These are phyloP conservation scores for Uloborus plumipes DNA, from an alignment of 2,888 invertebrate genomes.

Conservation along the genomic window DNA sequence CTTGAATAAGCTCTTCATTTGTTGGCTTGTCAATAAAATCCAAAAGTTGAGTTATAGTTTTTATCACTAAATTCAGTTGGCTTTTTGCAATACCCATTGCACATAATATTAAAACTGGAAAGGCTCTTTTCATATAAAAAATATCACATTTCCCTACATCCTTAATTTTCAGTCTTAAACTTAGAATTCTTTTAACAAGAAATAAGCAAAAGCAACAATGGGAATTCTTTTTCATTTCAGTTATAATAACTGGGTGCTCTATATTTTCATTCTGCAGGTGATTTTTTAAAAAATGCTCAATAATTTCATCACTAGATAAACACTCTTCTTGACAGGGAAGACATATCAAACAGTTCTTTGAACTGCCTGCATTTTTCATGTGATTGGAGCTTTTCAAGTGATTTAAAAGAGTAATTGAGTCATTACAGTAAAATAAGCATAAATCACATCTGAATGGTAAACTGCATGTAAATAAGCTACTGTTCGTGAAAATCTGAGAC, in stretches of 20 bases:
- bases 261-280: conserved; percentile 66
- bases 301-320: conserved; percentile 67
- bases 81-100: no score
- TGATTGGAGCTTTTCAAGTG: conserved; percentile 69
- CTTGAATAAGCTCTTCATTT: no score
- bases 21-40: no score
- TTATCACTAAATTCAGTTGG: no score
- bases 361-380: conserved; percentile 66
- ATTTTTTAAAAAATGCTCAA: conserved; percentile 67
- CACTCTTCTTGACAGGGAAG: conserved; percentile 68
- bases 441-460: conserved; percentile 88
- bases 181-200: conserved; percentile 25
- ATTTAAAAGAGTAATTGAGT: conserved; percentile 77
- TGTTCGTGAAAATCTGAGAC: conserved; percentile 81
- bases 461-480: conserved; percentile 82
- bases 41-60: no score
- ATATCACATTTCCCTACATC: no score
- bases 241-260: conserved; percentile 49
- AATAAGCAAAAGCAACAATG: conserved; percentile 53
- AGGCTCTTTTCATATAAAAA: no score
- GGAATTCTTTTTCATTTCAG: conserved; percentile 31
- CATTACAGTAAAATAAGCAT: conserved; percentile 87
- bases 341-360: conserved; percentile 69
- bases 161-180: neutral
- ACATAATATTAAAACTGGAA: no score